Evolutionary conservation across 2,113 vertebrate species (phyloP).

Genomic region (Amblyornis subalaris): DNA sequence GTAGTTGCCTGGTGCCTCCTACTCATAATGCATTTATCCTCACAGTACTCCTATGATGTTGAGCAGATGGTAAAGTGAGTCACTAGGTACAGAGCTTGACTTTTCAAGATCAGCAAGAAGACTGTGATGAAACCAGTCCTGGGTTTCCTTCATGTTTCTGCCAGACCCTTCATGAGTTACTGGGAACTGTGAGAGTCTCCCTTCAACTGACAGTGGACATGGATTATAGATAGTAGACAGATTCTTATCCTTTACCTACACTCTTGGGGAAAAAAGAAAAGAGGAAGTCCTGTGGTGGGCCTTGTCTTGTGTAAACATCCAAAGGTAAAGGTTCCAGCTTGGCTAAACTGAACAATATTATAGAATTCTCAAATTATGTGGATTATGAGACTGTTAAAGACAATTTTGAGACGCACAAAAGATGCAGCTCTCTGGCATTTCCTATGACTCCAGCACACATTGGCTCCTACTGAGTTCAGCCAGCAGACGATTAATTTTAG

Average conservation of each 20-base stretch:
- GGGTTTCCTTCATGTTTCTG: not conserved
- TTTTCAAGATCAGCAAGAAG: not conserved
- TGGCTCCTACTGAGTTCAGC: not conserved
- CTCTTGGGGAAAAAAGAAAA: not conserved
- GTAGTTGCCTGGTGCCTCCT: constrained; percentile 27
- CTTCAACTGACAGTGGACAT: not conserved
- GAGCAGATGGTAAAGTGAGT: constrained; percentile 60
- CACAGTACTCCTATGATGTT: constrained; percentile 29
- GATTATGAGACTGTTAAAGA: not conserved
- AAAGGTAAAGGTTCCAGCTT: not conserved
- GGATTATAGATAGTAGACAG: not conserved
- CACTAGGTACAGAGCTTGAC: constrained; percentile 43
- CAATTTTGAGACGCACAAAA: not conserved
- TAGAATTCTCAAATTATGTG: not conserved
- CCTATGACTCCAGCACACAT: not conserved
- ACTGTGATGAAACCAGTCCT: not conserved
- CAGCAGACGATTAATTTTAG: constrained; percentile 30
- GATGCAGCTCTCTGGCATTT: not conserved
- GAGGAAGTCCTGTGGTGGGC: not conserved
- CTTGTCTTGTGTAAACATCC: not conserved
- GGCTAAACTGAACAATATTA: not conserved
- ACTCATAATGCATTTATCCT: constrained; percentile 54
- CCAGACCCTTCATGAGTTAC: not conserved
- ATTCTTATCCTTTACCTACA: not conserved
- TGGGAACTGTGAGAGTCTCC: rapidly evolving